Evolutionary conservation across 2,113 vertebrate genomes (phyloP), one percentile per base, ranked within the genome.

Genomic region (Amphilophus citrinellus): DNA sequence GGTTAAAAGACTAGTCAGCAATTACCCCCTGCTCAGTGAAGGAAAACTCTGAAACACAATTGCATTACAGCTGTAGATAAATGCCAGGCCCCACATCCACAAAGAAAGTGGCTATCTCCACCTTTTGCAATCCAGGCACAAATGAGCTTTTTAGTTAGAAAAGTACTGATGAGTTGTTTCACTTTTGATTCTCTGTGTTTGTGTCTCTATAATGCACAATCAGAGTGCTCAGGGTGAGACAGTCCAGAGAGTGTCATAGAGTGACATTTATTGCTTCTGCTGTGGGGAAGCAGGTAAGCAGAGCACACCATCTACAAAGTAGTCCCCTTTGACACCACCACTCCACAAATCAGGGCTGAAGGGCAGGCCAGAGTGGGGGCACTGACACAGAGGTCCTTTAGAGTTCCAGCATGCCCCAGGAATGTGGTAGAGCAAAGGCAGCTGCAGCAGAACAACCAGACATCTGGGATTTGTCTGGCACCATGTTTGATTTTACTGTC

Each of bases 1-100:
- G 96, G 95, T 96, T 96, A 94, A 94, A 94, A 95, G 94, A 95
- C 94, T 92, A 94, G 95, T 95, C 95, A 95, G 96, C 95, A 94
- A 96, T 96, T 96, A 96, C 94, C 90, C 92, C 90, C 90, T 57
- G 75, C 91, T 91, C 92, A 88, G 87, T 81, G 87, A 91, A 94
- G 92, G 87, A 92, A 91, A 93, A 94, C 93, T 95, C 90, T 89
- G 92, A 93, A 89, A 93, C 93, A 93, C 94, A 95, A 93, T 94
- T 80, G 86, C 92, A 93, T 95, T 94, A 94, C 90, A 88, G 89
- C 93, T 90, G 90, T 88, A 90, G 91, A 92, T 89, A 94, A 95
- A 94, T 91, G 92, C 91, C 94, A 94, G 94, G 91, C 91, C 59
- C 89, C 81, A 81, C 90, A 84, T 91, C 89, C 79, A 85, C 86